Evolutionary conservation across 1,140 invertebrate genomes (phyloP), one percentile per base, ranked within the genome.

Genomic region (Muscidifurax raptorellus): DNA sequence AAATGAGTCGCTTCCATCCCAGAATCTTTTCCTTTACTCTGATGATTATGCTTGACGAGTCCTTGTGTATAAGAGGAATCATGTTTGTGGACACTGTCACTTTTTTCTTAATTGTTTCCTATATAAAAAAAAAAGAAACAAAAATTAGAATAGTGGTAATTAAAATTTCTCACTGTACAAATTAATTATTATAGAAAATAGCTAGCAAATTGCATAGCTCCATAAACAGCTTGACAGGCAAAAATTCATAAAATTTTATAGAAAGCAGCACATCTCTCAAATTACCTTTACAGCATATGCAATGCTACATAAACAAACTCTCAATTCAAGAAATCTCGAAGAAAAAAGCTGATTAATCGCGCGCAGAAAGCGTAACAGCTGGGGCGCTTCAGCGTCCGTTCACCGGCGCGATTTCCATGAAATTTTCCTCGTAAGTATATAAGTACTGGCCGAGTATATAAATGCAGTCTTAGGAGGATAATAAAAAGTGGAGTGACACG

Each of bases 1-100:
- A 97, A 87, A 99, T 98, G 28, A 99, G 93, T 86, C 98, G 94
- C n/a, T 97, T 94, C 95, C 96, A 97, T 86, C 95, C 95, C 86
- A 95, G 92, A 0, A 97, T 87, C 89, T 96, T 97, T 87, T 97
- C 96, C 87, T 95, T 95, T 64, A 96, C 92, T 44, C 95, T 94
- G 83, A 94, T 95, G 25, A 95, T 90, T 64, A 95, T 90, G 80
- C 95, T 95, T 59, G 94, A 92, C n/a, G 95, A 94, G 90, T 97
- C 96, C 90, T 95, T 96, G 90, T 97, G 96, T 75, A 95, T 95
- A 79, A 97, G 91, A 25, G 97, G 97, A 92, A 97, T 92, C 96
- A 96, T 97, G 88, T 90, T 95, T n/a, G 25, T 64, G 40, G 32
- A 25, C n/a, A 25, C 10, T 76, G 40, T 67, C n/a, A 59, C 44